Evolutionary conservation across 2,888 invertebrate species (phyloP).

Genomic region (Mycalesis mineus): DNA sequence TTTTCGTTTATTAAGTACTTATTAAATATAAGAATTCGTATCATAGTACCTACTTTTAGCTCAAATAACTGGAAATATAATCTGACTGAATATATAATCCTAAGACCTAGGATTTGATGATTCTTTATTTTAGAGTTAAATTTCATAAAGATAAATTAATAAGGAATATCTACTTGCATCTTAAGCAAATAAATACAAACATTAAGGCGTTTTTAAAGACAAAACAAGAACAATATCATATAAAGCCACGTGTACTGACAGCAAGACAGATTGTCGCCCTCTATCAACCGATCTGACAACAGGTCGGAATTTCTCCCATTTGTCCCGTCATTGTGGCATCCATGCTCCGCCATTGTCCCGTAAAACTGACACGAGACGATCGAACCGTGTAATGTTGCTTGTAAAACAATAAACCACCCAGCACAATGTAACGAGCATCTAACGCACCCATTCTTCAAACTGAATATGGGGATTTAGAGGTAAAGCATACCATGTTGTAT

Average conservation of each 20-base stretch:
- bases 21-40: too few species aligned
- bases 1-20: too few species aligned
- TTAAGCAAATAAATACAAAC: too few species aligned
- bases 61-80: too few species aligned
- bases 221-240: not conserved
- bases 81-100: too few species aligned
- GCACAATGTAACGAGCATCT: constrained; percentile 29
- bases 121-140: too few species aligned
- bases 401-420: constrained; percentile 74
- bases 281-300: constrained; percentile 58
- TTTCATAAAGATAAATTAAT: too few species aligned
- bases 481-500: too few species aligned
- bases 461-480: too few species aligned
- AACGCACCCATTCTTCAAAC: constrained; percentile 37
- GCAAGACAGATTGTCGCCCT: constrained; percentile 61
- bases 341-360: constrained; percentile 52
- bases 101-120: too few species aligned
- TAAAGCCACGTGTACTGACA: constrained; percentile 47
- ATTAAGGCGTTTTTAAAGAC: not conserved
- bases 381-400: constrained; percentile 53
- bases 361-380: constrained; percentile 47
- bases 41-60: too few species aligned
- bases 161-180: too few species aligned
- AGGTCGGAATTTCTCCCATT: constrained; percentile 54
- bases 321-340: constrained; percentile 53